A percentile compares a stretch with the other conserved stretches of the same genome.
phyloP scores from a whole-genome alignment of 1,140 invertebrate genomes.

The Yoshiicerus persimilis region DNA sequence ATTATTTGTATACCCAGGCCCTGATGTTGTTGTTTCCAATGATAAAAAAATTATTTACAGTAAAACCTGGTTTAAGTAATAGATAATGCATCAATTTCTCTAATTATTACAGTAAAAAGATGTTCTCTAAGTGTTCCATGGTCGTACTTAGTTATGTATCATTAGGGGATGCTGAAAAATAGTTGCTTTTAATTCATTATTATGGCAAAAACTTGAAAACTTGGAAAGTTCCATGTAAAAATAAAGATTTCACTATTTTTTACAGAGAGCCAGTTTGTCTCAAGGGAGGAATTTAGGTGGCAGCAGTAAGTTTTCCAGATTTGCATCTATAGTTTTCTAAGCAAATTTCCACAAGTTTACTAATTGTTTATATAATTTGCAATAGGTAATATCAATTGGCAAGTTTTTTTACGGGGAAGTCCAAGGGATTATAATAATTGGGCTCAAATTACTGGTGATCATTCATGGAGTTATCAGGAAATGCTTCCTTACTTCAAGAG shows the following conservation, averaged over 20 bases:
- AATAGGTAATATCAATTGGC: conserved; percentile 13
- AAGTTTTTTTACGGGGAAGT: conserved; percentile 18
- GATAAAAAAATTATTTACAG: too few relatives aligned
- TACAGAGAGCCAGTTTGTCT: conserved; percentile 5
- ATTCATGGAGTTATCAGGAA: conserved; percentile 31
- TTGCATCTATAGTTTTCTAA: background rate
- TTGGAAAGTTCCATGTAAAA: too few relatives aligned
- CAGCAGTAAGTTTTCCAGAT: background rate
- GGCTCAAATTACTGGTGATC: conserved; percentile 30
- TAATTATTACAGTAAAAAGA: background rate
- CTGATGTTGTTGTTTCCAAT: too few relatives aligned
- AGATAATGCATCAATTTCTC: too few relatives aligned
- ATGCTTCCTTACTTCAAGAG: conserved; percentile 81
- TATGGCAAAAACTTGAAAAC: too few relatives aligned
- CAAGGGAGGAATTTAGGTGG: conserved; percentile 28
- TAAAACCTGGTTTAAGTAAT: too few relatives aligned
- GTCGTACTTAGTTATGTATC: background rate
- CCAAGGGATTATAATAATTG: conserved; percentile 32
- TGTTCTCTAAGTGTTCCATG: too few relatives aligned
- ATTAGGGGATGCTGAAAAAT: too few relatives aligned
- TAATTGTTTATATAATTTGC: background rate
- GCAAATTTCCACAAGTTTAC: background rate
- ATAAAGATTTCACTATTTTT: too few relatives aligned
- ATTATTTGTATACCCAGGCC: too few relatives aligned
- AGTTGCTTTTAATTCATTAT: too few relatives aligned